A percentile compares a stretch with the other conserved stretches of the same genome.
Evolutionary conservation across 92 coral and sea anemone genomes (phyloP).

Genomic region (Palythoa heliodiscus): DNA sequence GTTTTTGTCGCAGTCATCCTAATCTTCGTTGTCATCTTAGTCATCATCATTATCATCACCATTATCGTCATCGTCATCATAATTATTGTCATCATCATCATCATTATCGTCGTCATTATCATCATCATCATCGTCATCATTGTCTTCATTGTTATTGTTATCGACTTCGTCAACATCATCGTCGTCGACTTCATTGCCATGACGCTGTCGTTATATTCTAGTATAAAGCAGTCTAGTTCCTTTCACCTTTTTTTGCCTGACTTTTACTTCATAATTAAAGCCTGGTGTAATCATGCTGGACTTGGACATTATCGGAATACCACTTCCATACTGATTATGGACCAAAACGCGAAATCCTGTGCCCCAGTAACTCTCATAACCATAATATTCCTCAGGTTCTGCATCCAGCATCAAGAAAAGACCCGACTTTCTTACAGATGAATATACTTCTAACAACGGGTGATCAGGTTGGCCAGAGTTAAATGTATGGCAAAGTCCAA

Average conservation of each 20-base stretch:
- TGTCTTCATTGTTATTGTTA: too few relatives aligned
- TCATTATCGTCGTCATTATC: too few relatives aligned
- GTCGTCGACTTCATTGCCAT: too few relatives aligned
- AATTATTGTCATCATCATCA: too few relatives aligned
- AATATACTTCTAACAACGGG: constrained; percentile 23
- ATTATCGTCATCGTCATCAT: too few relatives aligned
- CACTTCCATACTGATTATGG: constrained; percentile 48
- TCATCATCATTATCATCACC: too few relatives aligned
- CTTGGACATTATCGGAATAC: constrained; percentile 40
- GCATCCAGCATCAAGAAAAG: constrained; percentile 48
- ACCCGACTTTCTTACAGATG: constrained; percentile 25
- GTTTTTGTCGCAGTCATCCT: too few relatives aligned
- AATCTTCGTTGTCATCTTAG: neutral
- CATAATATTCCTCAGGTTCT: constrained; percentile 65
- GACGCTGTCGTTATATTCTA: too few relatives aligned
- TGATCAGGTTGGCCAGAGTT: constrained; percentile 58
- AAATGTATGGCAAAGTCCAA: constrained; percentile 68
- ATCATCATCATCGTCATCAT: too few relatives aligned
- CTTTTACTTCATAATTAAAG: constrained; percentile 39
- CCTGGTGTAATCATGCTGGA: constrained; percentile 54
- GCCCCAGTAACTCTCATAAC: constrained; percentile 37
- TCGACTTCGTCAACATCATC: too few relatives aligned
- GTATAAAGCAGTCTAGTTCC: too few relatives aligned
- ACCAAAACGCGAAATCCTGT: constrained; percentile 57
- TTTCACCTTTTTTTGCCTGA: constrained; percentile 39